phyloP scores from a whole-genome alignment of 2,888 invertebrate genomes.

The Oscheius sp. region DNA sequence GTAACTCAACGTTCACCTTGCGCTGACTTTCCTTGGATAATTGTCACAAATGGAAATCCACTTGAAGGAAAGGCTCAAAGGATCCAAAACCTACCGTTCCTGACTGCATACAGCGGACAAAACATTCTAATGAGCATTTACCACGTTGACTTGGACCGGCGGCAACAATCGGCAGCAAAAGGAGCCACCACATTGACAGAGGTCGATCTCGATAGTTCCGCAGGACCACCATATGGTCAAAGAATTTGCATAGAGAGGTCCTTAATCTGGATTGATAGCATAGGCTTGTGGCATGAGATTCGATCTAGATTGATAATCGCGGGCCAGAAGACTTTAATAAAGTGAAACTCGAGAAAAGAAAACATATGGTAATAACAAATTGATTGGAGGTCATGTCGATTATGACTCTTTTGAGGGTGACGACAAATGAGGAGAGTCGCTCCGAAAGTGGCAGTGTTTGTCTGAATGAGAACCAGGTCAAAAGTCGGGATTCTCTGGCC shows the following conservation, averaged over 20 bases:
- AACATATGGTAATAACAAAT: not conserved
- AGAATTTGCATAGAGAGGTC: slow-evolving; percentile 30
- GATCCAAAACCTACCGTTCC: slow-evolving; percentile 61
- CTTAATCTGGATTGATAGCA: slow-evolving; percentile 15
- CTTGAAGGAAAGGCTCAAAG: not conserved
- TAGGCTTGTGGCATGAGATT: no score
- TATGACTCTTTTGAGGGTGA: slow-evolving; percentile 9
- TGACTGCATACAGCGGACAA: slow-evolving; percentile 62
- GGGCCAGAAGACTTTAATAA: not conserved
- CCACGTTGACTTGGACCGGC: slow-evolving; percentile 51
- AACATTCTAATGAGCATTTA: slow-evolving; percentile 68
- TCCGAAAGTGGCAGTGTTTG: slow-evolving; percentile 36
- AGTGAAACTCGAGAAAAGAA: not conserved
- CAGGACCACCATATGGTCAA: slow-evolving; percentile 26
- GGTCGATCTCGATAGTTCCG: slow-evolving; percentile 10
- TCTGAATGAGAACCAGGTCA: slow-evolving; percentile 35
- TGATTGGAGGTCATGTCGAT: slow-evolving; percentile 4
- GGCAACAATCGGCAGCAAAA: slow-evolving; percentile 13
- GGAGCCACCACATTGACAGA: slow-evolving; percentile 28
- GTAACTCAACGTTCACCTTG: slow-evolving; percentile 13
- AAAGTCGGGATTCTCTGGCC: slow-evolving; percentile 36
- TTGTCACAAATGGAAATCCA: not conserved
- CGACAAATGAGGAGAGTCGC: slow-evolving; percentile 25
- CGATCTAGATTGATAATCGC: no score
- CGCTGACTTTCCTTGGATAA: slow-evolving; percentile 12